Evolutionary conservation across 2,888 invertebrate genomes (phyloP), one percentile per base, ranked within the genome.

Genomic region (Blomia tropicalis): DNA sequence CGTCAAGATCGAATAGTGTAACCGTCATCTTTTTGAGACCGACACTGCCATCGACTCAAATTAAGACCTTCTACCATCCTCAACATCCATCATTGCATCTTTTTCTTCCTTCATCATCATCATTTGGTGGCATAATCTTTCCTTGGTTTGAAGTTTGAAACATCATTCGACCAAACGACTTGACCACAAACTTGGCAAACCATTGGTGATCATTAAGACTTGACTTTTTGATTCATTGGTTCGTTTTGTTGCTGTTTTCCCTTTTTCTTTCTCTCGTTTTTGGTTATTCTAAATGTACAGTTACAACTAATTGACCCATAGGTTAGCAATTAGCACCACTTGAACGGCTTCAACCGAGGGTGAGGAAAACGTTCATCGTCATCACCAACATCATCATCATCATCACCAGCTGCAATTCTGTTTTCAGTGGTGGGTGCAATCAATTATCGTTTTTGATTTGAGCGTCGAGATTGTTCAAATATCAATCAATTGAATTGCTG

Each of bases 381-480:
- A n/a, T n/a, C n/a, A n/a, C n/a, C n/a, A n/a, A n/a, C n/a, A n/a
- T n/a, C n/a, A n/a, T n/a, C n/a, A n/a, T n/a, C n/a, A n/a, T n/a
- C n/a, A n/a, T n/a, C n/a, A n/a, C n/a, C n/a, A n/a, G n/a, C n/a
- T n/a, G 51, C 22, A 11, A n/a, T 27, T 47, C 51, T 27, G 51
- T 47, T 47, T 47, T 47, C 7, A 47, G 51, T 19, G 51, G 14
- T 7, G 5, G 27, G 51, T 47, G 7, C 51, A 27, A 47, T 47
- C 51, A 47, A 47, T 47, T 47, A 7, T 47, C 51, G n/a, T n/a
- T 47, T n/a, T 47, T 47, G 51, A 47, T 47, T 47, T 47, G 51
- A 7, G n/a, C 51, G 51, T 47, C 51, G 51, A 47, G 51, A 47
- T 47, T 27, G 51, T 47, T 47, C 51, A 47, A 47, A n/a, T 47